Base-by-base conservation (phyloP, 2,113 vertebrate genomes). In the Marmota monax region DNA sequence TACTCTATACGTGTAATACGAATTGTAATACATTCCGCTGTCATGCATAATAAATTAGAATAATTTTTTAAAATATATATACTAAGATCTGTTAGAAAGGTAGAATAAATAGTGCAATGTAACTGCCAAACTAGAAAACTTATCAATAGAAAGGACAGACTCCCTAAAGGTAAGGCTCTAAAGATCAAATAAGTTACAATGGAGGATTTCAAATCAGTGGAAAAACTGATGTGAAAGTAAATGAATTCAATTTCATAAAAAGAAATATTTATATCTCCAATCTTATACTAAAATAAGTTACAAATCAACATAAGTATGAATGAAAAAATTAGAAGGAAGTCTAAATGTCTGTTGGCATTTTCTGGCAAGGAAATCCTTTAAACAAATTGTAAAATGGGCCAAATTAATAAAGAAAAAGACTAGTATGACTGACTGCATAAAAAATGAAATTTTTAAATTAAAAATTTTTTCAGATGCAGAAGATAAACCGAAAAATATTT, bases 191-290 rank as follows among this genome's bases (percentile, higher is more conserved):
- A 65, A 84, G 23, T 86, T 20, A 77, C 39, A 84, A 70, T 82
- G 5, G 1, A 63, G 69, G 0, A 73, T 77, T 90, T 92, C 89
- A 94, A 94, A 90, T 78, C 39, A 82, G 34, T 82, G 37, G 69
- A 89, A 69, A 87, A 83, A 22, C 1, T 51, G 5, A 88, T 84
- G 8, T 85, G 18, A 84, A 73, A 90, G n/a, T 37, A 92, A 76
- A 90, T 72, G 70, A 63, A 42, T 87, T 90, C 20, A 16, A 87
- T 72, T 90, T 90, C 10, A 42, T 96, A 27, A 45, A 73, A 86
- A 79, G 0, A 89, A 76, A 61, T 80, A 78, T 67, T 67, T 72
- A 87, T 51, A 74, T 2, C 18, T 83, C 29, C 7, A 95, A 48
- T 2, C 4, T 84, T 67, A 48, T 37, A 63, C 1, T 20, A 96